Base-by-base conservation (phyloP, 2,113 vertebrate genomes). In the Ptyas mucosa region DNA sequence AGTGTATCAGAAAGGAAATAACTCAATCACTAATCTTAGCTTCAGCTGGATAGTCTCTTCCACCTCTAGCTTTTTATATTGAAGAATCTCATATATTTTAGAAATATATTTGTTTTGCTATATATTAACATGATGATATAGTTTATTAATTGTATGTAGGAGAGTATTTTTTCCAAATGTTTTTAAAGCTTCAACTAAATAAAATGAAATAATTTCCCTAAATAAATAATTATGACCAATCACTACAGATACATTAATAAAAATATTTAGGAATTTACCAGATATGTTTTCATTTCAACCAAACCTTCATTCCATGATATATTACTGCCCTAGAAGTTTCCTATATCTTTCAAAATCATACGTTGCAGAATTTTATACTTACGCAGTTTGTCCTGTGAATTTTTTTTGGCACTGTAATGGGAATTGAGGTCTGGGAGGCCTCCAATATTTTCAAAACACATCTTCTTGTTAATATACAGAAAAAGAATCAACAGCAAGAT, bases 401-500 rank as follows among this genome's bases (percentile, higher is more conserved):
- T 98, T 90, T 97, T 97, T 96, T 95, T 98, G 95, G 98, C 97
- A 95, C 96, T 98, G 96, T 98, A 99, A 95, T 98, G 98, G 93
- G 98, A 97, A 97, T 98, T 98, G 0, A 99, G 98, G 97, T 98
- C 98, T 97, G 98, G 98, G 96, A 99, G 99, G 94, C 97, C 98
- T 95, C 98, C 98, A 96, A 98, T 97, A 95, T 98, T 99, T 96
- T 99, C 98, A 90, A 99, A 98, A 89, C 98, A 98, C 97, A 99
- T 98, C 97, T 99, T 99, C 98, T 99, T 99, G 97, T 99, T 99
- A 97, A 99, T 98, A 97, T 99, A 99, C 94, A 99, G 98, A 97
- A 99, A 99, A 95, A 99, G 98, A 55, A 99, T 96, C 93, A 99
- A 97, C 98, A 99, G 98, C 93, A 99, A 98, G 97, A 99, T 95